Base-by-base conservation (phyloP, 2,797 vertebrate species). In the Falco rusticolus region DNA sequence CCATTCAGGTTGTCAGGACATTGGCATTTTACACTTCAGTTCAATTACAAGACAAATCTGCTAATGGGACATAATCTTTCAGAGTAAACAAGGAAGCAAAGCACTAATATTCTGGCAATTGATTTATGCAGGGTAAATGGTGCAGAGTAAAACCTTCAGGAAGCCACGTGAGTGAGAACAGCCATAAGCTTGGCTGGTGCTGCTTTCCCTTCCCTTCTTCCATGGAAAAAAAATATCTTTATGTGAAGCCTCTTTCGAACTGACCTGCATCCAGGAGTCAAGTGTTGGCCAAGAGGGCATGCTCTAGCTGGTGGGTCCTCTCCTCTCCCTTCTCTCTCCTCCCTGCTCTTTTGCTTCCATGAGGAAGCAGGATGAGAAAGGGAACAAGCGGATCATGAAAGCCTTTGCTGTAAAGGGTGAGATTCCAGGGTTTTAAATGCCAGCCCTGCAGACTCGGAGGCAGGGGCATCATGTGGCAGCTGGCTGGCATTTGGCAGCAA, bases 21-120 rank as follows among this genome's bases (percentile, higher is more conserved):
- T 83, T 82, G 96, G 88, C 87, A 94, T 93, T 97, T 96, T 89
- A 96, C 91, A 89, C 91, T 95, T 91, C 84, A 91, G 90, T 91
- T 93, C 95, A 95, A 96, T 97, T 97, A 96, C 93, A 94, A 96
- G 94, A 91, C 92, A 94, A 97, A 96, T 97, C 91, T 96, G 88
- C 95, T 96, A 96, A 97, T 96, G 92, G 96, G 90, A 91, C 45
- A 1, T 97, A 97, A 97, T 97, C 93, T 96, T 95, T 41, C 84
- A 29, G 83, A 63, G 94, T 87, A 97, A 97, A 96, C 93, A 95
- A 84, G 91, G 93, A 79, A 97, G 95, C 77, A 66, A 86, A 95
- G 84, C 87, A 14, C 92, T 93, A 94, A 91, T 97, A 89, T 89
- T 93, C 91, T 92, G 84, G 82, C 93, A 89, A 95, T 97, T 97